Conservation (phyloP, 2,888 invertebrate genomes). For the Amiota mariae region DNA sequence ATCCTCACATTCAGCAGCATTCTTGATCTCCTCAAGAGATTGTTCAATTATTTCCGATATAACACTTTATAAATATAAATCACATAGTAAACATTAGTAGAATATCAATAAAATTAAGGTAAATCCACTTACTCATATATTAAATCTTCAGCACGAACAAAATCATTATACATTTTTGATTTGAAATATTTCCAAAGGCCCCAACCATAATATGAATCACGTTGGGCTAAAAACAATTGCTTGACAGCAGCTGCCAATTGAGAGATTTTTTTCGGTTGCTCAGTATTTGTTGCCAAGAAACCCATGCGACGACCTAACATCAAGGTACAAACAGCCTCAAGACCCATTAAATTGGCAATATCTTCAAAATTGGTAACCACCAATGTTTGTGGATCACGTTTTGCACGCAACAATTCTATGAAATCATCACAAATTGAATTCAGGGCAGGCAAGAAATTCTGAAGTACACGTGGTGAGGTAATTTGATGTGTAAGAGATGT, state of each 20-base stretch:
- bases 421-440: constrained; percentile 86
- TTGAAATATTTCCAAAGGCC: constrained; percentile 88
- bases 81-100: background rate
- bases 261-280: constrained; percentile 77
- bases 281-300: constrained; percentile 76
- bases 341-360: constrained; percentile 83
- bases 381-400: constrained; percentile 75
- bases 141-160: constrained; percentile 83
- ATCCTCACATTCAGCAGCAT: constrained; percentile 75
- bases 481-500: constrained; percentile 83
- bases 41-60: constrained; percentile 85
- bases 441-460: constrained; percentile 83
- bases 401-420: constrained; percentile 78
- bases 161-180: constrained; percentile 81
- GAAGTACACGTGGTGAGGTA: constrained; percentile 84
- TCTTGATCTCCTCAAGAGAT: constrained; percentile 76
- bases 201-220: constrained; percentile 85
- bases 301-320: constrained; percentile 87
- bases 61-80: constrained; percentile 75
- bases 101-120: background rate
- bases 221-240: constrained; percentile 83
- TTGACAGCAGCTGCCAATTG: constrained; percentile 83
- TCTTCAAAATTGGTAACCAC: constrained; percentile 81
- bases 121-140: constrained; percentile 81
- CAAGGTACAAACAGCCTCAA: constrained; percentile 87